Evolutionary conservation across 2,888 invertebrate genomes (phyloP).

Genomic region (Troglohyphantes excavatus): DNA sequence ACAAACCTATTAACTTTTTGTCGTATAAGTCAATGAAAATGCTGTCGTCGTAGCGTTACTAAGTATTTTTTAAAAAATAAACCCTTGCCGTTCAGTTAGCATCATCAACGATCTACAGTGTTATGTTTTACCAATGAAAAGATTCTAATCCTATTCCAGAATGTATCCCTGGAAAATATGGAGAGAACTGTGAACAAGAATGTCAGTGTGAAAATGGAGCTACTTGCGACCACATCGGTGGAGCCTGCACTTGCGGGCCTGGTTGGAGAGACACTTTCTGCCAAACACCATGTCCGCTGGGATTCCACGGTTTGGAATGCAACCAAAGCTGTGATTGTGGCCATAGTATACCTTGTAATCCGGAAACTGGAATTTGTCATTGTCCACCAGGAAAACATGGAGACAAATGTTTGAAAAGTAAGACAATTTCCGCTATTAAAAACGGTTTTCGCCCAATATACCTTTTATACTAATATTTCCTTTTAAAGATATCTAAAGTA

Average conservation of each 20-base stretch:
- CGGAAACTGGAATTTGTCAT: constrained; percentile 70
- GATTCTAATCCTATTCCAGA: too few species aligned
- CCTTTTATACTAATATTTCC: too few species aligned
- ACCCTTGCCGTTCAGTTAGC: too few species aligned
- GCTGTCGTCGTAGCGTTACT: too few species aligned
- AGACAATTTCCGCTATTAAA: too few species aligned
- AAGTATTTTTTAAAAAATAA: too few species aligned
- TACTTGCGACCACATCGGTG: constrained; percentile 85
- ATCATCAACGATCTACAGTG: neutral
- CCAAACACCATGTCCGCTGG: constrained; percentile 84
- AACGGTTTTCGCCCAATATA: too few species aligned
- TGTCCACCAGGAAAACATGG: constrained; percentile 66
- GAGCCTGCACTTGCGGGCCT: constrained; percentile 78
- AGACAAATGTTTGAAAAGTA: constrained; percentile 70
- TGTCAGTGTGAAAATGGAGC: constrained; percentile 92
- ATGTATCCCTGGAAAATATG: constrained; percentile 88
- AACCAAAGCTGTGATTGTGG: constrained; percentile 65
- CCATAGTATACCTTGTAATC: constrained; percentile 70
- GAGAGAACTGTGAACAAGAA: constrained; percentile 90
- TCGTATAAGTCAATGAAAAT: too few species aligned
- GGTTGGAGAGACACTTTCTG: constrained; percentile 80
- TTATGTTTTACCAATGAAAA: neutral
- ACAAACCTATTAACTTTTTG: too few species aligned
- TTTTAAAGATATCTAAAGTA: too few species aligned
- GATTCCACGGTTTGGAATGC: constrained; percentile 89